Conservation (phyloP, 2,113 vertebrate genomes). For the Tricholaema leucomelas region DNA sequence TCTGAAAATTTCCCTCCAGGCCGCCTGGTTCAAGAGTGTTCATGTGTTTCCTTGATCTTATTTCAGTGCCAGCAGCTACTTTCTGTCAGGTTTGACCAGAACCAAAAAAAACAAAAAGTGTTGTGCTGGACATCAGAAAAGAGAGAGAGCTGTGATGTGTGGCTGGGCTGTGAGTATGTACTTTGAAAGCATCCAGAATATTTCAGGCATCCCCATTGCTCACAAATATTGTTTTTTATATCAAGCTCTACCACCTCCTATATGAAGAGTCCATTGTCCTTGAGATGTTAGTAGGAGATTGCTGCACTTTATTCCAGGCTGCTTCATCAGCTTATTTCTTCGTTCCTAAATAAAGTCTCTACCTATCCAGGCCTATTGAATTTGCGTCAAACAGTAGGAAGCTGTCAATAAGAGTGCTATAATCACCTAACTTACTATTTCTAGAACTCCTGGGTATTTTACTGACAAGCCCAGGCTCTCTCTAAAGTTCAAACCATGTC, state of each 20-base stretch:
- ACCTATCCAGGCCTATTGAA: neutral
- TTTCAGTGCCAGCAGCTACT: constrained; percentile 21
- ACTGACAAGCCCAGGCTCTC: neutral
- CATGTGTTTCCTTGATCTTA: neutral
- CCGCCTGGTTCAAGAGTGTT: neutral
- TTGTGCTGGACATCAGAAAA: neutral
- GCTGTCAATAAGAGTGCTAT: neutral
- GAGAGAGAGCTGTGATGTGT: neutral
- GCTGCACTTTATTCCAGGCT: neutral
- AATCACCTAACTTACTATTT: neutral
- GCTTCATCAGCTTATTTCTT: neutral
- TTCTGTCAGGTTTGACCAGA: neutral
- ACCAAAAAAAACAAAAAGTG: neutral
- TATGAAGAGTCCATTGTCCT: neutral
- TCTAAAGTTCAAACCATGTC: neutral
- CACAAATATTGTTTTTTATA: neutral
- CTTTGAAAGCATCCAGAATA: neutral
- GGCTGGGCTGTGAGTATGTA: neutral
- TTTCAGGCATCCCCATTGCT: neutral
- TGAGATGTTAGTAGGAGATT: neutral
- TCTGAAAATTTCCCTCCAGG: neutral
- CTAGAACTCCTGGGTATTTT: neutral
- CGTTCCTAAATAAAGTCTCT: neutral
- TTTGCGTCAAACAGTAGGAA: neutral
- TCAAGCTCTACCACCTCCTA: neutral